Evolutionary conservation across 2,113 vertebrate genomes (phyloP), one percentile per base, ranked within the genome.

Genomic region (Cochlearius cochlearius): DNA sequence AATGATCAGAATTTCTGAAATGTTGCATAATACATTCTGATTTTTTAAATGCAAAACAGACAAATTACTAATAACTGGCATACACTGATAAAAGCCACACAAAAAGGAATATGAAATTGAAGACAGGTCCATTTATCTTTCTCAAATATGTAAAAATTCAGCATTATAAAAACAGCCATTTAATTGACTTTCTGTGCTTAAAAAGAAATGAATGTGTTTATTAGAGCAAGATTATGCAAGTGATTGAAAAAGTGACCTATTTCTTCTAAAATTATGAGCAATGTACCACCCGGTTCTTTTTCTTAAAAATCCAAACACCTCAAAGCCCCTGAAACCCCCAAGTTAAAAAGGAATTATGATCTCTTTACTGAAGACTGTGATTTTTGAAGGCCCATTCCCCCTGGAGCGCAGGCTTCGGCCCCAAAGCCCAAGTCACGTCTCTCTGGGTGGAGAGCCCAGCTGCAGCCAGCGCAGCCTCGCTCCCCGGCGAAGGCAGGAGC

Each of bases 381-480:
- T 29, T 73, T 77, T 11, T n/a, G 67, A 55, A 63, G 74, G 1
- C 6, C 23, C 0, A 0, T 72, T 86, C 19, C 66, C 39, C 22
- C 4, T 6, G 43, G 52, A 67, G 58, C 3, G 2, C 26, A 68
- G 62, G 27, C 52, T 74, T 10, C 3, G 23, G 39, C 39, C 58
- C 67, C 0, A 0, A 15, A 60, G 88, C 36, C 84, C 5, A 26
- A 86, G 60, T 29, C 60, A 36, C 0, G 0, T 38, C 41, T 87
- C 74, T 22, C 0, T 7, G 38, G 64, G 53, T 25, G 76, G 36
- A 76, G 71, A 76, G 67, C 34, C 18, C 11, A 29, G 73, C 50
- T 26, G 17, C 20, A 36, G 67, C 43, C 89, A 47, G 86, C 7
- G 3, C 26, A 41, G 83, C 69, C 36, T 17, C 3, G 50, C 64